These are phyloP conservation scores for Brachypodius melanocephalos DNA, from an alignment of 2,113 vertebrate genomes.

Conservation along the genomic window DNA sequence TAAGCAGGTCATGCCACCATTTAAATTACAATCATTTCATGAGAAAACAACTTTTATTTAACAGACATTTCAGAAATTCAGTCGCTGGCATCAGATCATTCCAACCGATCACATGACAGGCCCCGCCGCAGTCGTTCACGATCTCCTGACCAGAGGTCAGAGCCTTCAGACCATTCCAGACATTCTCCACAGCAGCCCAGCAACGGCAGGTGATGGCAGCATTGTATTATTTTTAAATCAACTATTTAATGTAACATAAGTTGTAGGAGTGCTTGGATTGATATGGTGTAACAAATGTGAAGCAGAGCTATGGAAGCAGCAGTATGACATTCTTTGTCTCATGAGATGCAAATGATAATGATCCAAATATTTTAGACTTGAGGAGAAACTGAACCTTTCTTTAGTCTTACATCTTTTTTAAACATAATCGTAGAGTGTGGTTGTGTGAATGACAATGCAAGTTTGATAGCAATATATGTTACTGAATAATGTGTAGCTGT, in stretches of 20 bases:
- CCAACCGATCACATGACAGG: constrained; percentile 93
- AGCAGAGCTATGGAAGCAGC: not conserved
- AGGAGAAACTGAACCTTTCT: not conserved
- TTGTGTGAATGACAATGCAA: not conserved
- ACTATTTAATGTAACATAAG: not conserved
- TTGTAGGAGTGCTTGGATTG: not conserved
- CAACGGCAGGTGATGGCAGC: constrained; percentile 87
- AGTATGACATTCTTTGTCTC: not conserved
- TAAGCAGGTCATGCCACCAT: constrained; percentile 25
- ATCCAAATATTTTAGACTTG: not conserved
- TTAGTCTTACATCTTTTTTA: not conserved
- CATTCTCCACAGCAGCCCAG: constrained; percentile 95
- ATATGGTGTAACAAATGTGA: not conserved
- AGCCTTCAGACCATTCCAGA: constrained; percentile 94
- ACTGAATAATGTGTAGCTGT: not conserved
- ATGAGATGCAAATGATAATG: not conserved
- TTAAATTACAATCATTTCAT: constrained; percentile 57
- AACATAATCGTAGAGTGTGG: not conserved
- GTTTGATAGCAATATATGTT: not conserved
- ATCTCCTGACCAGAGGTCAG: constrained; percentile 93
- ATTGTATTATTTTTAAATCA: constrained; percentile 42
- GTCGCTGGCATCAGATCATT: constrained; percentile 97
- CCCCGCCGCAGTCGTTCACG: constrained; percentile 89
- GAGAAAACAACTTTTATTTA: constrained; percentile 65
- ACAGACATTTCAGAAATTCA: constrained; percentile 99